Conservation (phyloP, 2,797 vertebrate genomes). For the Pseudochirops cupreus region DNA sequence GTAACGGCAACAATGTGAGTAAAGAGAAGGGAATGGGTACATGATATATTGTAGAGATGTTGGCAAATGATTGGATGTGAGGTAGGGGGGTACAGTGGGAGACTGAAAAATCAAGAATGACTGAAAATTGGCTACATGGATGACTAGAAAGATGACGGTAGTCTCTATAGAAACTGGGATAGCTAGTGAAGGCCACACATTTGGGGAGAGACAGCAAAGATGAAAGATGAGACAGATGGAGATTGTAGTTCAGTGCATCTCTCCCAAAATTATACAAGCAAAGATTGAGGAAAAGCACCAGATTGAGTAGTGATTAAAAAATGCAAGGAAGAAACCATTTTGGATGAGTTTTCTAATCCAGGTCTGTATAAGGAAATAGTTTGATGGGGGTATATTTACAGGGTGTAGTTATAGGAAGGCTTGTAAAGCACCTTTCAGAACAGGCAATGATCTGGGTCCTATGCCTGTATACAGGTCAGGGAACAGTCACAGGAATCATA, state of each 20-base stretch:
- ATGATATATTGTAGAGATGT: not conserved
- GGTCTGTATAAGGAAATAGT: not conserved
- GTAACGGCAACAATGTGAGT: not conserved
- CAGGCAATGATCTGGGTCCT: not conserved
- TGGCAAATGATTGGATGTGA: not conserved
- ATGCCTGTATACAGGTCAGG: not conserved
- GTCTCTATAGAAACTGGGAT: not conserved
- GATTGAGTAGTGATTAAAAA: not conserved
- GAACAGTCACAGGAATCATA: not conserved
- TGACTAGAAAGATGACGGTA: not conserved
- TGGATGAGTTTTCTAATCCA: not conserved
- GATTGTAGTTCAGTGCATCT: not conserved
- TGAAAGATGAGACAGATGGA: not conserved
- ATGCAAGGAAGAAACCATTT: not conserved
- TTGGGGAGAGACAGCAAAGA: not conserved
- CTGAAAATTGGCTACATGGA: not conserved
- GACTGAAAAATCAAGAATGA: not conserved
- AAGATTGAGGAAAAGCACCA: not conserved
- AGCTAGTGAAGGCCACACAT: not conserved
- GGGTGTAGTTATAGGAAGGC: not conserved
- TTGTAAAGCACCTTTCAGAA: not conserved
- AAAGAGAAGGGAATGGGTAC: not conserved
- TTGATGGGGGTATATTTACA: not conserved
- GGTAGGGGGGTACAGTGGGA: not conserved
- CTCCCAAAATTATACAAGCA: not conserved